phyloP scores from a whole-genome alignment of 2,888 invertebrate species.

The Pheosia gnoma region DNA sequence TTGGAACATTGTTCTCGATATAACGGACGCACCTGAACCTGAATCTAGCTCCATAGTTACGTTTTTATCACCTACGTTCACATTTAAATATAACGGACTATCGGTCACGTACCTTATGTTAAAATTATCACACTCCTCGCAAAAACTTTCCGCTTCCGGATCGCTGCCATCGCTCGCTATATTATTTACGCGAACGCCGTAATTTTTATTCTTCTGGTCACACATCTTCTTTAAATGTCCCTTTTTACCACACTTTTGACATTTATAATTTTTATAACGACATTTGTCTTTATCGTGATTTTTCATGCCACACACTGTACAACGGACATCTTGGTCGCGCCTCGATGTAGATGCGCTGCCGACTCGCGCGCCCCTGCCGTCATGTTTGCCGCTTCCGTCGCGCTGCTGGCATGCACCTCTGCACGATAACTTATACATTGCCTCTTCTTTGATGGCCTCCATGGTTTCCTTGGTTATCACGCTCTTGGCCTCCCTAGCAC shows the following conservation, averaged over 20 bases:
- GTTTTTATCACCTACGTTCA: conserved; percentile 1
- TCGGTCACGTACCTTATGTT: background rate
- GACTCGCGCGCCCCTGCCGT: too few species aligned
- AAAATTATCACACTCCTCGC: conserved; percentile 3
- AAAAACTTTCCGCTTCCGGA: conserved; percentile 3
- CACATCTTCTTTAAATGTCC: conserved; percentile 8
- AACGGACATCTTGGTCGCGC: background rate
- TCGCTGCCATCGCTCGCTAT: conserved; percentile 3
- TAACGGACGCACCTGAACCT: conserved; percentile 4
- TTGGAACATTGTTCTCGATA: conserved; percentile 2
- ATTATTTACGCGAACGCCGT: background rate
- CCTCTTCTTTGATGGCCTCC: too few species aligned
- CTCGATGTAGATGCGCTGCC: too few species aligned
- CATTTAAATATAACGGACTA: conserved; percentile 5
- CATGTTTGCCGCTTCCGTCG: background rate
- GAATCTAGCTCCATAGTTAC: conserved; percentile 8
- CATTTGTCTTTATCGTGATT: background rate
- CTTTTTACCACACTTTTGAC: conserved; percentile 8
- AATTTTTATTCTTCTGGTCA: background rate
- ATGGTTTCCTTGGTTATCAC: too few species aligned
- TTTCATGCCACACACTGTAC: background rate
- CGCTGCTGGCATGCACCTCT: too few species aligned
- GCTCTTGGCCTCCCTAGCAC: too few species aligned
- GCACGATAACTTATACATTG: too few species aligned
- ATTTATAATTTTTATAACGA: conserved; percentile 7